These are phyloP conservation scores for Nipponia nippon DNA, from an alignment of 2,113 vertebrate genomes.

Conservation along the genomic window DNA sequence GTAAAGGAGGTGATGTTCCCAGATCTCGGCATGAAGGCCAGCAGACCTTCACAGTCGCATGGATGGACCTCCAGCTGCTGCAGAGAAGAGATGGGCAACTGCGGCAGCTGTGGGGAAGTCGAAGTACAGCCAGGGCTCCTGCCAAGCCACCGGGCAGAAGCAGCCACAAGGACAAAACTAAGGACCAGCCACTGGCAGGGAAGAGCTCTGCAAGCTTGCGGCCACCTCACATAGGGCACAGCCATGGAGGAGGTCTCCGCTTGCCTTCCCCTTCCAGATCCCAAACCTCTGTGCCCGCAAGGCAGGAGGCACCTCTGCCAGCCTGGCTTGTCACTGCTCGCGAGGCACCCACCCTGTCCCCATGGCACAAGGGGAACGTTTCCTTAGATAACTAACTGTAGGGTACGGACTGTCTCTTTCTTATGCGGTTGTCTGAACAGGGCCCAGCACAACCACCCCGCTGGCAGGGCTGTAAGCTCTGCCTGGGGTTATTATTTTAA, in stretches of 20 bases:
- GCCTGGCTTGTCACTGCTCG: background rate
- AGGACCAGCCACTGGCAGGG: background rate
- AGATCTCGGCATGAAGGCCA: background rate
- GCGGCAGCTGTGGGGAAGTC: background rate
- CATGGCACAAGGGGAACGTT: fast-evolving
- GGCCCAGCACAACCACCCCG: background rate
- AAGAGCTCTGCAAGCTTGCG: background rate
- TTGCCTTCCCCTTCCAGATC: background rate
- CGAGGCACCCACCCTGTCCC: background rate
- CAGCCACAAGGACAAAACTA: background rate
- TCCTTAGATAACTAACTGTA: background rate
- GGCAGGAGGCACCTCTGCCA: background rate
- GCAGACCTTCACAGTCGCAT: fast-evolving
- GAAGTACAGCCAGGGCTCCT: background rate
- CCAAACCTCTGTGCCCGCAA: background rate
- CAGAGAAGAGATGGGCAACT: background rate
- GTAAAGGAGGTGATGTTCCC: background rate
- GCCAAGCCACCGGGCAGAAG: background rate
- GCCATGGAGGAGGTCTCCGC: background rate
- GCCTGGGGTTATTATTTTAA: background rate
- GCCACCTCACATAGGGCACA: background rate
- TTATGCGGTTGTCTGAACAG: background rate
- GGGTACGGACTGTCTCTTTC: background rate
- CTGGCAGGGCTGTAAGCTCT: fast-evolving
- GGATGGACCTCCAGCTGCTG: background rate